Evolutionary conservation across 2,888 invertebrate species (phyloP).

Genomic region (Philopedon plagiatum): DNA sequence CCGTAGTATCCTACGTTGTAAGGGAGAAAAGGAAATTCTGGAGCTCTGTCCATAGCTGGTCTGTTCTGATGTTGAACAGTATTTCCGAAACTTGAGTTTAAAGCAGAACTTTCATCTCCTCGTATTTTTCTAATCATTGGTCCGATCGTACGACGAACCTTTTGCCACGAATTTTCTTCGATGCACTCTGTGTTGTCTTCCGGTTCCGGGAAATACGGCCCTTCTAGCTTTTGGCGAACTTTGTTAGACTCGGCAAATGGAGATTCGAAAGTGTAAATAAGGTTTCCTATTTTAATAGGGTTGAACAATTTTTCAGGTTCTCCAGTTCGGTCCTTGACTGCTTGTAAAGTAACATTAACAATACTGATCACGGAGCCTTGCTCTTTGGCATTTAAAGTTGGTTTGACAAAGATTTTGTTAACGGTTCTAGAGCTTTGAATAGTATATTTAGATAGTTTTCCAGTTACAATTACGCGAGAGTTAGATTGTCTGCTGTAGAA

Average conservation of each 20-base stretch:
- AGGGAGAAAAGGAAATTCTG: constrained; percentile 69
- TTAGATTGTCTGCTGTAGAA: constrained; percentile 72
- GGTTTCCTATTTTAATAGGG: constrained; percentile 69
- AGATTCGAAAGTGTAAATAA: constrained; percentile 72
- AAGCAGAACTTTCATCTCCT: neutral
- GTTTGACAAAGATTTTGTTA: constrained; percentile 75
- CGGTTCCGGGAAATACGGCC: neutral
- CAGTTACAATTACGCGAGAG: constrained; percentile 73
- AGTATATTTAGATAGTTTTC: constrained; percentile 72
- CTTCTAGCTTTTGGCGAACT: constrained; percentile 46
- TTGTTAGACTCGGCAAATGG: constrained; percentile 62
- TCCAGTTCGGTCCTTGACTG: constrained; percentile 65
- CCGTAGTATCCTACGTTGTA: constrained; percentile 70
- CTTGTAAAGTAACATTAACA: constrained; percentile 71
- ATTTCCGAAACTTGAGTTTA: constrained; percentile 49
- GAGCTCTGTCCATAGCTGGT: constrained; percentile 63
- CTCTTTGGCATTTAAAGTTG: constrained; percentile 73
- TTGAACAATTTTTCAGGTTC: constrained; percentile 66
- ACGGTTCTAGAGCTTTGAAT: constrained; percentile 77
- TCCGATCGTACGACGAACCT: neutral
- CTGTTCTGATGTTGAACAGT: constrained; percentile 59
- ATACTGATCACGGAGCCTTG: constrained; percentile 71
- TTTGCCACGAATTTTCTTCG: neutral
- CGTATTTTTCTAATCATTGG: constrained; percentile 25
- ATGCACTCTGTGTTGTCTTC: no score